Evolutionary conservation across 2,797 vertebrate genomes (phyloP).

Genomic region (Mionectes olivaceus): DNA sequence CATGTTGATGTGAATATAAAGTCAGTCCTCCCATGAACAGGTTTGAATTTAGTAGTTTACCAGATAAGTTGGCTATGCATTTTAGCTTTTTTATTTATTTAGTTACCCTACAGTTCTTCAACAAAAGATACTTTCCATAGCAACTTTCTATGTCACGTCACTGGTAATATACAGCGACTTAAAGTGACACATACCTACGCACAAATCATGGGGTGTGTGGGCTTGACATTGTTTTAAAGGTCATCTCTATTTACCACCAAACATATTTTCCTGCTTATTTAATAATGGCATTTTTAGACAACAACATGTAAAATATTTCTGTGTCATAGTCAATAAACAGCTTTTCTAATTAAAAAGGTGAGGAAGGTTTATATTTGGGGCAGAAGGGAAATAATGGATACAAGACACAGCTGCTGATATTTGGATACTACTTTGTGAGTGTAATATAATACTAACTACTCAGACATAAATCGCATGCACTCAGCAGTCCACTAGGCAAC

Average conservation of each 20-base stretch:
- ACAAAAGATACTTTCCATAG: slow-evolving; percentile 18
- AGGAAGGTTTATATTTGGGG: slow-evolving; percentile 55
- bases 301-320: slow-evolving; percentile 54
- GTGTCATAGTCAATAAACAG: slow-evolving; percentile 45
- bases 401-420: slow-evolving; percentile 60
- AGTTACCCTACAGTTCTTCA: background rate
- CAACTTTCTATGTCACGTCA: slow-evolving; percentile 5
- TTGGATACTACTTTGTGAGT: slow-evolving; percentile 57
- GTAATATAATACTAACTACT: slow-evolving; percentile 57
- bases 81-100: slow-evolving; percentile 25
- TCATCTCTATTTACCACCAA: slow-evolving; percentile 53
- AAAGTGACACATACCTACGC: slow-evolving; percentile 9
- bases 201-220: slow-evolving; percentile 40
- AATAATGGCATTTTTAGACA: slow-evolving; percentile 31
- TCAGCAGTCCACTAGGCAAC: slow-evolving; percentile 33
- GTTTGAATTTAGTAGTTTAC: background rate
- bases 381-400: slow-evolving; percentile 53
- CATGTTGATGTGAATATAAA: background rate
- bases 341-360: slow-evolving; percentile 68
- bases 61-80: background rate
- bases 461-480: slow-evolving; percentile 32
- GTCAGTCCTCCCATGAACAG: background rate
- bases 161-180: background rate
- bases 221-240: slow-evolving; percentile 56
- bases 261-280: slow-evolving; percentile 62